Evolutionary conservation across 2,797 vertebrate genomes (phyloP).

Genomic region (Ceryle rudis): DNA sequence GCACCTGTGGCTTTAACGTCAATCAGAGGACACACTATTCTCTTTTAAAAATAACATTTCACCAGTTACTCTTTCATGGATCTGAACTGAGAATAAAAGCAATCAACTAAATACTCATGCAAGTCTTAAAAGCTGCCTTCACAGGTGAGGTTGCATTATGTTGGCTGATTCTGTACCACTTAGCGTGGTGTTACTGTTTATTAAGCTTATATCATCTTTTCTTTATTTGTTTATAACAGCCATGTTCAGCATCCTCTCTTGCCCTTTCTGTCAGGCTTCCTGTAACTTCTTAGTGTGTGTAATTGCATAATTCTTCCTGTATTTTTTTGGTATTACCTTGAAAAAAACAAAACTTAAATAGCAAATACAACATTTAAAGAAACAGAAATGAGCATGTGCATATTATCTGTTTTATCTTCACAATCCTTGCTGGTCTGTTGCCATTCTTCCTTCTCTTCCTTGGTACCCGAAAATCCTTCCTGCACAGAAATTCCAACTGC

Average conservation of each 20-base stretch:
- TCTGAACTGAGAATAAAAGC: not conserved
- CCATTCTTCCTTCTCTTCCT: not conserved
- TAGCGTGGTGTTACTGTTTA: not conserved
- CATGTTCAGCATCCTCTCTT: not conserved
- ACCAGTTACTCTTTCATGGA: not conserved
- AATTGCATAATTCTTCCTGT: not conserved
- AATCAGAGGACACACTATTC: not conserved
- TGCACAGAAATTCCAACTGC: not conserved
- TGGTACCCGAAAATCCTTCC: not conserved
- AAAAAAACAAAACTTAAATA: not conserved
- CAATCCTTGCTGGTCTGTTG: not conserved
- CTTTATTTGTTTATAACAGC: not conserved
- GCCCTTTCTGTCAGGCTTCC: not conserved
- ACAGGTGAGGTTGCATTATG: not conserved
- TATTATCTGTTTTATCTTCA: not conserved
- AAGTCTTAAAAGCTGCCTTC: not conserved
- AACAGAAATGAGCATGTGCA: not conserved
- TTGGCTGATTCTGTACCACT: not conserved
- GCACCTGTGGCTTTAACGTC: not conserved
- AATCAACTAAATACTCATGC: not conserved
- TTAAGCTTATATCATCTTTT: not conserved
- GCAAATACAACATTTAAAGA: not conserved
- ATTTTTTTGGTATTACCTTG: not conserved
- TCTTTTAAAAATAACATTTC: not conserved
- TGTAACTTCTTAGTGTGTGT: not conserved